Conservation (phyloP, 2,113 vertebrate genomes). For the Vulpes ferrilata region DNA sequence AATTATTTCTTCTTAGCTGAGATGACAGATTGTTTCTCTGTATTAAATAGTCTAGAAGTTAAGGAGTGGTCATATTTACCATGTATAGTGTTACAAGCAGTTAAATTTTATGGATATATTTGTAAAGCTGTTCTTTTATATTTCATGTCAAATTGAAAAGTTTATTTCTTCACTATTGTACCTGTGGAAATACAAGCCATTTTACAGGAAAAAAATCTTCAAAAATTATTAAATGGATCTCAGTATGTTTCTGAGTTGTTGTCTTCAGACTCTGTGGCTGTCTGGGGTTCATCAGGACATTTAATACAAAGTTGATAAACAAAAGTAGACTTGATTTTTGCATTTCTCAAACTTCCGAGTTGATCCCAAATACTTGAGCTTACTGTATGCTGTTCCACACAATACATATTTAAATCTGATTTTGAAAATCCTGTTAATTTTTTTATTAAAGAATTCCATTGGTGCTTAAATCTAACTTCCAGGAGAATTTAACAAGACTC, state of each 20-base stretch:
- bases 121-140: slow-evolving; percentile 88
- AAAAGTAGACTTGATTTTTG: neutral
- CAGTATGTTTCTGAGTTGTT: slow-evolving; percentile 79
- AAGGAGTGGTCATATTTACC: slow-evolving; percentile 72
- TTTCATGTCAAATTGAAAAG: slow-evolving; percentile 83
- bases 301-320: neutral
- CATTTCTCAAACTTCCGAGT: neutral
- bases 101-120: slow-evolving; percentile 85
- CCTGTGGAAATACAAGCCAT: slow-evolving; percentile 92
- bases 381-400: slow-evolving; percentile 20
- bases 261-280: slow-evolving; percentile 50
- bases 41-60: slow-evolving; percentile 72
- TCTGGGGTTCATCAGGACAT: neutral
- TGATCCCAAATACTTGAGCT: neutral
- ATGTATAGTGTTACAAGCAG: slow-evolving; percentile 79
- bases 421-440: slow-evolving; percentile 72
- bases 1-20: slow-evolving; percentile 57
- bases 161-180: slow-evolving; percentile 87
- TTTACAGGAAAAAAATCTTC: slow-evolving; percentile 80
- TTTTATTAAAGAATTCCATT: slow-evolving; percentile 73
- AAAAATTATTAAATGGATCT: slow-evolving; percentile 86
- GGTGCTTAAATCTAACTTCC: slow-evolving; percentile 84
- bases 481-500: slow-evolving; percentile 80
- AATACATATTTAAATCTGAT: slow-evolving; percentile 69
- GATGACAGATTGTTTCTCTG: slow-evolving; percentile 67